Base-by-base conservation (phyloP, 1,140 invertebrate species). In the Musca domestica region DNA sequence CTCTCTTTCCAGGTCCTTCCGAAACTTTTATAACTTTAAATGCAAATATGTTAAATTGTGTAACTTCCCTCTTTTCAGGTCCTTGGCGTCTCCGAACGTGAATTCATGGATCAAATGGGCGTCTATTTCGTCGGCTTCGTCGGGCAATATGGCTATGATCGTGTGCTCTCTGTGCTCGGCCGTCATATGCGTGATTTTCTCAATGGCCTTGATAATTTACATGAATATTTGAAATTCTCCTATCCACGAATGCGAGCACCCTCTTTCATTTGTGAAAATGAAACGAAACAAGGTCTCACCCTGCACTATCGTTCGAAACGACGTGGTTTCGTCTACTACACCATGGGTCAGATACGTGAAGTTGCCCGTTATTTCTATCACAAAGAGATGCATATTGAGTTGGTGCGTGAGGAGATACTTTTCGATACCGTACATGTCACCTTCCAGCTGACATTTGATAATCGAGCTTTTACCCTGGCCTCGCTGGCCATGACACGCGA, bases 171-270 rank as follows among this genome's bases (percentile, higher is more conserved):
- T 17, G 94, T 96, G 1, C 84, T 96, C 6, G 94, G 96, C 2
- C 86, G 95, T 7, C 93, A 98, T 77, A 94, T 98, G 88, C 83
- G 95, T 67, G 96, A 98, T 82, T 98, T 98, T 80, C 87, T 98
- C 1, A 98, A 98, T 76, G 95, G 95, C 63, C 83, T 98, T 72
- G 96, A 98, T 83, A 98, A 98, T 85, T 86, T 98, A 27, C 96
- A 99, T 81, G 96, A 98, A 81, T 98, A 99, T 81, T 85, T 99
- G 2, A 95, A 95, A 82, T 96, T 98, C 83, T 97, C 95, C 23
- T 98, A 98, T 81, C 95, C 96, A 0, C 87, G 93, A 74, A 92
- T 96, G 88, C 74, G 80, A 69, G 95, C 96, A 0, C 96, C 96
- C 1, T 96, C 94, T 65, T 98, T 98, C 79, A 97, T 97, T 72